These are phyloP conservation scores for Orussus abietinus DNA, from an alignment of 1,140 invertebrate species.

Conservation along the genomic window DNA sequence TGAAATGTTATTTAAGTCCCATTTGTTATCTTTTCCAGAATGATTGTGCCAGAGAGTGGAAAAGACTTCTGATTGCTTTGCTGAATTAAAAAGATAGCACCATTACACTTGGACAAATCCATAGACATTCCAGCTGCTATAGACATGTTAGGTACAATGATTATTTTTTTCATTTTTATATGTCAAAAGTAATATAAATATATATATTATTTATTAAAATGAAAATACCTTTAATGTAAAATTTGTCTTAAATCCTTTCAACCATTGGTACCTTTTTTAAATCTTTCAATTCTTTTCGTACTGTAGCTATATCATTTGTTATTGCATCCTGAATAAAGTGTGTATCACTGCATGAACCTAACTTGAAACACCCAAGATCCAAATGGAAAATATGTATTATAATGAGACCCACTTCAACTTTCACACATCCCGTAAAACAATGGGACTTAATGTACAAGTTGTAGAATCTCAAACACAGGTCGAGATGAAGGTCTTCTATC, in stretches of 20 bases:
- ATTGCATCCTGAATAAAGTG: constrained; percentile 7
- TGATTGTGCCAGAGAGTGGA: constrained; percentile 57
- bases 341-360: constrained; percentile 15
- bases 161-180: constrained; percentile 11
- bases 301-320: not conserved
- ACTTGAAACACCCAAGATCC: constrained; percentile 27
- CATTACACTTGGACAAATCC: constrained; percentile 7
- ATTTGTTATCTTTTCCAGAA: constrained; percentile 44
- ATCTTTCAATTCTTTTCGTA: constrained; percentile 2
- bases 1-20: constrained; percentile 11
- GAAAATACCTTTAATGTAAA: constrained; percentile 4
- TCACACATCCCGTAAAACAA: constrained; percentile 29
- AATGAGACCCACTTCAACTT: constrained; percentile 21
- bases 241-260: constrained; percentile 17
- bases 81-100: constrained; percentile 37
- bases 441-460: constrained; percentile 25
- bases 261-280: constrained; percentile 11
- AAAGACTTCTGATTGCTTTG: constrained; percentile 57
- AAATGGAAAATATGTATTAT: constrained; percentile 18
- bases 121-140: constrained; percentile 8
- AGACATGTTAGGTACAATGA: not conserved
- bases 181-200: constrained; percentile 1
- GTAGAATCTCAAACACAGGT: constrained; percentile 34
- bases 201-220: constrained; percentile 8
- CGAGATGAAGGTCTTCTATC: constrained; percentile 23